Evolutionary conservation across 2,888 invertebrate species (phyloP).

Genomic region (Yponomeuta sedellus): DNA sequence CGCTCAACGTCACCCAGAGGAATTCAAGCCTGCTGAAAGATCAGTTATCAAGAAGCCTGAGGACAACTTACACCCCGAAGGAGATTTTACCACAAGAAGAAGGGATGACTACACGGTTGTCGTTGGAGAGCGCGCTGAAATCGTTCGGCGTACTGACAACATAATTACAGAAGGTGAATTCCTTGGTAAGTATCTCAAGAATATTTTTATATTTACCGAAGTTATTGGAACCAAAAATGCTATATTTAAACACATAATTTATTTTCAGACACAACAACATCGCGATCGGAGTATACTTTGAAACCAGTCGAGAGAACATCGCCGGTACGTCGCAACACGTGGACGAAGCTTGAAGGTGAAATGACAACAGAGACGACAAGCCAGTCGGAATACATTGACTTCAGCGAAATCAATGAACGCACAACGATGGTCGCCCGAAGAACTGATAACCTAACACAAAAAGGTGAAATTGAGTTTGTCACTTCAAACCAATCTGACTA

Average conservation of each 20-base stretch:
- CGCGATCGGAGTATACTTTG: slow-evolving; percentile 82
- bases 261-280: slow-evolving; percentile 81
- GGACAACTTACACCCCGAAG: slow-evolving; percentile 77
- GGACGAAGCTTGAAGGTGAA: slow-evolving; percentile 86
- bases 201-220: slow-evolving; percentile 50
- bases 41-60: slow-evolving; percentile 57
- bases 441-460: slow-evolving; percentile 80
- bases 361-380: slow-evolving; percentile 82
- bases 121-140: slow-evolving; percentile 79
- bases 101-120: slow-evolving; percentile 78
- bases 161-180: slow-evolving; percentile 81
- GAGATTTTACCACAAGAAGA: slow-evolving; percentile 63
- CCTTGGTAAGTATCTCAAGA: slow-evolving; percentile 70
- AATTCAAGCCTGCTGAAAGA: slow-evolving; percentile 65
- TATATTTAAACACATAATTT: background rate
- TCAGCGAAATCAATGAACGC: slow-evolving; percentile 74
- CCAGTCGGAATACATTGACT: slow-evolving; percentile 80
- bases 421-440: slow-evolving; percentile 76
- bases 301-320: slow-evolving; percentile 79
- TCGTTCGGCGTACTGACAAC: slow-evolving; percentile 80
- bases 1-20: slow-evolving; percentile 50
- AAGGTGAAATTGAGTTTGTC: slow-evolving; percentile 81
- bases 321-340: slow-evolving; percentile 83
- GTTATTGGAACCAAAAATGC: too few species aligned
- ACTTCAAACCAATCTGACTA: slow-evolving; percentile 80